These are phyloP conservation scores for Andrena marginata DNA, from an alignment of 2,888 invertebrate genomes.

Conservation along the genomic window DNA sequence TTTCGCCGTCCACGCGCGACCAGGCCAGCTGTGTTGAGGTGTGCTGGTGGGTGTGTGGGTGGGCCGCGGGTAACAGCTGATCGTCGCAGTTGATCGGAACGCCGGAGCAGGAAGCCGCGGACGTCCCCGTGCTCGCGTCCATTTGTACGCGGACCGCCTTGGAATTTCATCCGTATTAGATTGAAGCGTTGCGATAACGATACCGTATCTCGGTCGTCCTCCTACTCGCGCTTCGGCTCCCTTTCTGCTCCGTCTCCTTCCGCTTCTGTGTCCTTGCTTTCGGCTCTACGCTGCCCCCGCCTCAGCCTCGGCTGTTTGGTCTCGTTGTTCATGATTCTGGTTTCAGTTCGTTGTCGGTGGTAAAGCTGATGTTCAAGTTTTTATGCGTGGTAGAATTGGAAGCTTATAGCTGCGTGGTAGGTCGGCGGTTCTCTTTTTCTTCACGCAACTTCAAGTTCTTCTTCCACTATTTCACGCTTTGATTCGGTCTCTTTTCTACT, in stretches of 20 bases:
- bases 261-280: not conserved
- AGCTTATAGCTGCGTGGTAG: too few species aligned
- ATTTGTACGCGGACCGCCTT: slow-evolving; percentile 73
- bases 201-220: slow-evolving; percentile 44
- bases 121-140: slow-evolving; percentile 73
- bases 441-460: too few species aligned
- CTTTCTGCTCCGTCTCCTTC: not conserved
- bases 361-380: too few species aligned
- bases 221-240: slow-evolving; percentile 6
- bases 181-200: slow-evolving; percentile 75
- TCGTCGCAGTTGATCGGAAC: slow-evolving; percentile 74
- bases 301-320: not conserved
- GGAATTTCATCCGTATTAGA: slow-evolving; percentile 79
- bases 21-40: slow-evolving; percentile 20
- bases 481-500: not conserved
- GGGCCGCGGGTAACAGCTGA: slow-evolving; percentile 69
- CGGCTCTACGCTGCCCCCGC: not conserved
- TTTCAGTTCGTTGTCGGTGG: not conserved
- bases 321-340: not conserved
- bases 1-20: slow-evolving; percentile 16
- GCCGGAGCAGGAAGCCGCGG: slow-evolving; percentile 70
- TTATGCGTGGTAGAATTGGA: too few species aligned
- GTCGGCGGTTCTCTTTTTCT: too few species aligned
- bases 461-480: not conserved
- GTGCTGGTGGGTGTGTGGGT: slow-evolving; percentile 59